These are phyloP conservation scores for Garrulus glandarius DNA, from an alignment of 2,797 vertebrate species.

Conservation along the genomic window DNA sequence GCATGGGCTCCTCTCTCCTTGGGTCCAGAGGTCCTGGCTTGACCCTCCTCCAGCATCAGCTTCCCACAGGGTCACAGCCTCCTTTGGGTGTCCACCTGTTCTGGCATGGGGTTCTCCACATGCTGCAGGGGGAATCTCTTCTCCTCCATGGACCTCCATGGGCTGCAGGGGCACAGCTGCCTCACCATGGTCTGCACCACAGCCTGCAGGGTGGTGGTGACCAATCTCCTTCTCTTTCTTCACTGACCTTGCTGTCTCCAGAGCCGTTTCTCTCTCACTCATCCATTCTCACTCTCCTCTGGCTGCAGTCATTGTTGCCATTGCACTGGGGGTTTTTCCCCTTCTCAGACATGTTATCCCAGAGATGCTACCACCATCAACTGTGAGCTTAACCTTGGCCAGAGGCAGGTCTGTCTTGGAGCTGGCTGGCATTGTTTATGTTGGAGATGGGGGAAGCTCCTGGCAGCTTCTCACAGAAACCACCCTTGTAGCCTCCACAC, in stretches of 20 bases:
- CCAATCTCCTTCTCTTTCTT: not conserved
- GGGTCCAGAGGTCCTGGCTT: not conserved
- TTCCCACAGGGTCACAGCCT: not conserved
- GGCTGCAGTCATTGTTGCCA: not conserved
- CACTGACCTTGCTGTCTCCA: not conserved
- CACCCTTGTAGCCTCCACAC: not conserved
- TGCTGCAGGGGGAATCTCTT: too few species aligned
- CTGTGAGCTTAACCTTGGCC: accelerated
- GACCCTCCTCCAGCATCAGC: not conserved
- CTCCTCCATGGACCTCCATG: not conserved
- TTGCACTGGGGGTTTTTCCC: accelerated
- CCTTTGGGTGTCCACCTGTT: too few species aligned
- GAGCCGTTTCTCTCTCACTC: not conserved
- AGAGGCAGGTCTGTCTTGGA: not conserved
- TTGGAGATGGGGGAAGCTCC: accelerated
- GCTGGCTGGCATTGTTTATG: not conserved
- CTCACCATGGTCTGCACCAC: not conserved
- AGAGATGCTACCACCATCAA: accelerated
- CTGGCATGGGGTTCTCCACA: accelerated
- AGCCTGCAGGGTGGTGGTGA: not conserved
- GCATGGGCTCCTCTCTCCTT: not conserved
- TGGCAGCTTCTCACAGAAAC: not conserved
- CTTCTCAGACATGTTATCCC: not conserved
- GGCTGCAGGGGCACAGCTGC: not conserved
- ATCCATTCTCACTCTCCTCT: not conserved